Base-by-base conservation (phyloP, 2,797 vertebrate species). In the Tapera naevia region DNA sequence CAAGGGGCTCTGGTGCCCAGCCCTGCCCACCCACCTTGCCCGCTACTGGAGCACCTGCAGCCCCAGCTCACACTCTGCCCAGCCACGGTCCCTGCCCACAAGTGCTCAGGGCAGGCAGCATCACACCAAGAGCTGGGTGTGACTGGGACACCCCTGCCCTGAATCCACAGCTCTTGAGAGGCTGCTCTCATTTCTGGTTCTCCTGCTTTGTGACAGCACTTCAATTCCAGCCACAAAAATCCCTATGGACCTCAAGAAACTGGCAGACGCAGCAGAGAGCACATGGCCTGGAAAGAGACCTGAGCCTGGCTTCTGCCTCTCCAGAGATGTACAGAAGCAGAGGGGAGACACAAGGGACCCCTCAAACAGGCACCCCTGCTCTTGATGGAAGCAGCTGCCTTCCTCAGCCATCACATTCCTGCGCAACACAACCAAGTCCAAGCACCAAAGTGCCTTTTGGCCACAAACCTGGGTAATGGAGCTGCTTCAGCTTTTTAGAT, bases 11-110 rank as follows among this genome's bases (percentile, higher is more conserved):
- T 5, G 10, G 35, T 27, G 33, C 35, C 54, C 3, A 27, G n/a
- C 17, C 41, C 41, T 46, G 39, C 32, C 48, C 12, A 1, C 67
- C 30, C 3, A 5, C 7, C 4, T 18, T 4, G 10, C 28, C 2
- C 2, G 3, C 5, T 3, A 11, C 43, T 2, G 11, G 28, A 14
- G 43, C 2, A 1, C 3, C 23, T 2, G 18, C 64, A 23, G 23
- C 50, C 61, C 25, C 74, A 22, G 58, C 30, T 22, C 14, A 1
- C 10, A 43, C n/a, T n/a, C 57, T n/a, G 71, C 11, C 41, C 41
- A 11, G 41, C 15, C 41, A 41, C 41, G 41, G 41, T 15, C 41
- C 11, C 41, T 43, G 45, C 45, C 45, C 18, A 18, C 45, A 18
- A 45, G 45, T 46, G 19, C 45, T 46, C 45, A 22, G 45, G 45